A percentile compares a stretch with the other conserved stretches of the same genome.
Evolutionary conservation across 2,888 invertebrate genomes (phyloP).

Genomic region (Tetragonula carbonaria): DNA sequence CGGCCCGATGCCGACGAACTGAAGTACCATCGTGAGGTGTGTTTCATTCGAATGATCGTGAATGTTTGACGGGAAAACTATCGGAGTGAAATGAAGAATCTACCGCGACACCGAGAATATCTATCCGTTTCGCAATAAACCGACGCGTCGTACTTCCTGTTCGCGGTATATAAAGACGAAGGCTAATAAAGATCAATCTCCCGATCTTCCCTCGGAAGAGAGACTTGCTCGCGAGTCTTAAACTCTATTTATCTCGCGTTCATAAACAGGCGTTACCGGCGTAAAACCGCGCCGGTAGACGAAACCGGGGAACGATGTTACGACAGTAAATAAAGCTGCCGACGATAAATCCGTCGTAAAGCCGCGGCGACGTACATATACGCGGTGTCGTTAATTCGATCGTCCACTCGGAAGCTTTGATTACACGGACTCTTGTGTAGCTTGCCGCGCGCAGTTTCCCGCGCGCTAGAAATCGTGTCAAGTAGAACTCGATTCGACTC

Average conservation of each 20-base stretch:
- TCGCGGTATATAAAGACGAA: too few species aligned
- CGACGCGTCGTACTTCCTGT: too few species aligned
- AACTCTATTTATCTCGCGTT: neutral
- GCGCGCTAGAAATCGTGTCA: slow-evolving; percentile 31
- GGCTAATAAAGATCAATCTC: neutral
- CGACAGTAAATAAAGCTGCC: slow-evolving; percentile 27
- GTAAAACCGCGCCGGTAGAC: neutral
- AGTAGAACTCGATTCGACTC: slow-evolving; percentile 28
- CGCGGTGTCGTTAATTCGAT: slow-evolving; percentile 27
- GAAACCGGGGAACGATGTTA: neutral
- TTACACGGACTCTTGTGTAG: neutral
- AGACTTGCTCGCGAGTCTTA: neutral
- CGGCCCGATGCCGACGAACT: neutral
- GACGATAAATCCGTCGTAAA: slow-evolving; percentile 16
- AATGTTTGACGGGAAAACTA: neutral
- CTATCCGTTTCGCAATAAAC: neutral
- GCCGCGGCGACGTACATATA: neutral
- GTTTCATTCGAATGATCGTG: too few species aligned
- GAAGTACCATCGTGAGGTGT: too few species aligned
- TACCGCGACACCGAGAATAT: neutral
- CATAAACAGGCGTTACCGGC: too few species aligned
- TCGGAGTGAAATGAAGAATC: neutral
- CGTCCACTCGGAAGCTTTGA: slow-evolving; percentile 26
- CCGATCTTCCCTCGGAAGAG: neutral
- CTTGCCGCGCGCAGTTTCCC: slow-evolving; percentile 17